Evolutionary conservation across 2,113 vertebrate species (phyloP), one percentile per base, ranked within the genome.

Genomic region (Leucosticte australis): DNA sequence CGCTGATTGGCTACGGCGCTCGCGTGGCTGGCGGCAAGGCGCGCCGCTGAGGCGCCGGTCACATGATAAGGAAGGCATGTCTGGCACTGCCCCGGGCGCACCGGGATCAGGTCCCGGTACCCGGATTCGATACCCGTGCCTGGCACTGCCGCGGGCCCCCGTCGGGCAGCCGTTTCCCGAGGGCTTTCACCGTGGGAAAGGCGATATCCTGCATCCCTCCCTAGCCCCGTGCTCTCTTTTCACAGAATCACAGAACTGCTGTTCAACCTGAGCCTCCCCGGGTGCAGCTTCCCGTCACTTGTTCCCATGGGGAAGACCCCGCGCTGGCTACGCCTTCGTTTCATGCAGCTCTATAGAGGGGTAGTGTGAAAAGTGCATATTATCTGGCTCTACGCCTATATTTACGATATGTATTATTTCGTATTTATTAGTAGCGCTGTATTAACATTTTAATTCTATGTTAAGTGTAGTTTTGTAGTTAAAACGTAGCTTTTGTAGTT

Each of bases 31-130:
- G 12, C 9, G 17, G 2, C 9, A 9, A 21, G 53, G 53, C 53
- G 30, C 18, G 31, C 8, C 19, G 53, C 19, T 21, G 31, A 31
- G 14, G 13, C 17, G 4, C 27, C 11, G 11, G 17, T 47, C 26
- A 65, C 56, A 30, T 52, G 5, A 2, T 0, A 2, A 5, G 23
- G n/a, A 30, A 44, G 24, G 10, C 3, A 44, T 4, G 22, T 26
- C 9, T 18, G 22, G 42, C 1, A 10, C 2, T n/a, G 20, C 0
- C 8, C 4, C 7, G 37, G 80, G 39, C 2, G 28, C 0, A 39
- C 5, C 15, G 7, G 14, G 3, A 2, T 0, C 1, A 0, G 1
- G 3, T 0, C 0, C 0, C 0, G 13, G 21, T 2, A 0, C 2
- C 0, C 0, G 0, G 21, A 18, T 47, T 80, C 77, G 49, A 33